Evolutionary conservation across 2,797 vertebrate genomes (phyloP), one percentile per base, ranked within the genome.

Genomic region (Rallus crepitans): DNA sequence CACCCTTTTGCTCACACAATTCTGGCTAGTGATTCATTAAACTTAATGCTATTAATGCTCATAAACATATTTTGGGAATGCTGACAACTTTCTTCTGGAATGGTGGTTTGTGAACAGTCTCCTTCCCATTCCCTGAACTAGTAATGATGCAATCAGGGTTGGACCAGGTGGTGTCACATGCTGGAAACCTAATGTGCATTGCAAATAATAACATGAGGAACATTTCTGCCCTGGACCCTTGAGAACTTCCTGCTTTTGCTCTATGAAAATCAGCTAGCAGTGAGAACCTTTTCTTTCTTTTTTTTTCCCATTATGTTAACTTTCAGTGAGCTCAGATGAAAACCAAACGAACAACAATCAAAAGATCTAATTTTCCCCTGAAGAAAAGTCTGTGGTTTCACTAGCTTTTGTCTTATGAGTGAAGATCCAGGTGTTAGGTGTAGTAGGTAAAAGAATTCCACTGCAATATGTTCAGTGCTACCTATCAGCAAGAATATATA

Each of bases 11-110:
- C 95, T 97, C 93, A 81, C 91, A 97, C 65, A 82, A 8, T 82
- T 95, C 79, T 95, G 61, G 40, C 25, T 81, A 79, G 50, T 97
- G 97, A 97, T 86, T 98, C 86, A 96, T 91, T 96, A 42, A 83
- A 86, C 11, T 91, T 90, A 86, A 78, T 37, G 8, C 16, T 87
- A 82, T 63, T 95, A 95, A 95, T 31, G 85, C 77, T 84, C 66
- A 91, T 95, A 95, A 93, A 86, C 16, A 27, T n/a, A 78, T 72
- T 91, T 91, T 82, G 85, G 72, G 87, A 96, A 90, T 84, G 87
- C 70, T 94, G 89, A 86, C 82, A 94, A 7, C 55, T 93, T 94
- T 91, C 57, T 83, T 89, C 53, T 87, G 79, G 66, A 93, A 56
- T 64, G 56, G 72, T 83, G 33, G 63, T 53, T 95, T 90, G 52